phyloP scores from a whole-genome alignment of 2,888 invertebrate species.

The Eumacrocentrus americanus region DNA sequence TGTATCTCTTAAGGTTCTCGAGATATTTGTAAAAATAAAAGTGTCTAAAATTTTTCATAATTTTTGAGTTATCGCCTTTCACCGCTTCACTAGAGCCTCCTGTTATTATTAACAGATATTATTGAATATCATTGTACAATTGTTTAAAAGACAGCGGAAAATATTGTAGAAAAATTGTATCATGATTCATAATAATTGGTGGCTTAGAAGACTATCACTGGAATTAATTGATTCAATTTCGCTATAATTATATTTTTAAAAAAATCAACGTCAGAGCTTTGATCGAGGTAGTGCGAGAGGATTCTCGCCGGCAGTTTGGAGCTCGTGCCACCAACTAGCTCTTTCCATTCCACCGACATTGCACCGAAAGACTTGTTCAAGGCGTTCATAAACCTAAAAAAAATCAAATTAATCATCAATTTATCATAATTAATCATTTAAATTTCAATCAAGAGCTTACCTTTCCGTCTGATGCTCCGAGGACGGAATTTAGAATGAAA shows the following conservation, averaged over 20 bases:
- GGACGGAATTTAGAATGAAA: constrained; percentile 84
- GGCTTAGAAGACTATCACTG: neutral
- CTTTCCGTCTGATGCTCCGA: constrained; percentile 85
- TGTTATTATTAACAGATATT: neutral
- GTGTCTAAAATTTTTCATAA: no score
- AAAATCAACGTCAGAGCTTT: constrained; percentile 47
- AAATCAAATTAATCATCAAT: constrained; percentile 4
- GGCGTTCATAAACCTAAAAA: constrained; percentile 74
- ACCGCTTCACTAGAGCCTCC: no score
- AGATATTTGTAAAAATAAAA: no score
- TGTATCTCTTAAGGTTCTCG: no score
- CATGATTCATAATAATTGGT: neutral
- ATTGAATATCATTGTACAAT: neutral
- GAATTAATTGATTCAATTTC: neutral
- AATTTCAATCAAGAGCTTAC: constrained; percentile 57
- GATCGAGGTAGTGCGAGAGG: constrained; percentile 44
- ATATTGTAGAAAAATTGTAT: neutral
- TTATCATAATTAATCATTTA: constrained; percentile 10
- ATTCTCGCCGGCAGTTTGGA: constrained; percentile 54
- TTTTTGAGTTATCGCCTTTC: no score
- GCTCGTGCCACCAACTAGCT: constrained; percentile 76
- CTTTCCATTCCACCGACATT: constrained; percentile 73
- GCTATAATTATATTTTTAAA: neutral
- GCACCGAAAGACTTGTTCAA: constrained; percentile 74
- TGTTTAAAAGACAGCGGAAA: neutral